Conservation (phyloP, 2,797 vertebrate genomes). For the Artibeus jamaicensis region DNA sequence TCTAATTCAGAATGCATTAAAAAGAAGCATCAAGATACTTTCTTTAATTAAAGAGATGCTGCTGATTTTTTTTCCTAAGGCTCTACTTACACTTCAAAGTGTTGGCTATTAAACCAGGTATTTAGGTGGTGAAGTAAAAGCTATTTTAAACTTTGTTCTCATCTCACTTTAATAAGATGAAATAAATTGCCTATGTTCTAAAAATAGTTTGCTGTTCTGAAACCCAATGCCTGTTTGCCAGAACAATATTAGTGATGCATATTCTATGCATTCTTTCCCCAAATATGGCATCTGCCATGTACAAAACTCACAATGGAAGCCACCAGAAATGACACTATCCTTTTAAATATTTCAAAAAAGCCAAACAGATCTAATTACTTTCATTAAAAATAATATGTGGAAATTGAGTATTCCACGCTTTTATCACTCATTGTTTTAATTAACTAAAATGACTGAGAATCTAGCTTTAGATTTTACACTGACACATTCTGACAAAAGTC, state of each 20-base stretch:
- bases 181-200: conserved; percentile 77
- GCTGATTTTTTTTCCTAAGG: not conserved
- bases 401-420: conserved; percentile 13
- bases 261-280: conserved; percentile 85
- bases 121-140: conserved; percentile 74
- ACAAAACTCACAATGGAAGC: conserved; percentile 66
- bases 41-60: not conserved
- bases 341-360: conserved; percentile 51
- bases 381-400: conserved; percentile 23
- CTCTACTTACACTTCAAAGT: conserved; percentile 27
- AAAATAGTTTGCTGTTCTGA: conserved; percentile 80
- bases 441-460: not conserved
- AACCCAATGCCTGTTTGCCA: conserved; percentile 77
- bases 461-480: conserved; percentile 49
- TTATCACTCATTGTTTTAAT: conserved; percentile 20
- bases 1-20: conserved; percentile 13
- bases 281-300: conserved; percentile 82
- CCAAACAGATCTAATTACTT: not conserved
- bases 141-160: conserved; percentile 83
- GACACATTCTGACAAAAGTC: conserved; percentile 1
- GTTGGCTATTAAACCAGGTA: conserved; percentile 42
- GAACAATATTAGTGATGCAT: conserved; percentile 78
- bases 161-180: conserved; percentile 78
- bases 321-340: conserved; percentile 43
- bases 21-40: not conserved